Base-by-base conservation (phyloP, 37 sponge, comb jelly and placozoan species). In the Axinella damicornis region DNA sequence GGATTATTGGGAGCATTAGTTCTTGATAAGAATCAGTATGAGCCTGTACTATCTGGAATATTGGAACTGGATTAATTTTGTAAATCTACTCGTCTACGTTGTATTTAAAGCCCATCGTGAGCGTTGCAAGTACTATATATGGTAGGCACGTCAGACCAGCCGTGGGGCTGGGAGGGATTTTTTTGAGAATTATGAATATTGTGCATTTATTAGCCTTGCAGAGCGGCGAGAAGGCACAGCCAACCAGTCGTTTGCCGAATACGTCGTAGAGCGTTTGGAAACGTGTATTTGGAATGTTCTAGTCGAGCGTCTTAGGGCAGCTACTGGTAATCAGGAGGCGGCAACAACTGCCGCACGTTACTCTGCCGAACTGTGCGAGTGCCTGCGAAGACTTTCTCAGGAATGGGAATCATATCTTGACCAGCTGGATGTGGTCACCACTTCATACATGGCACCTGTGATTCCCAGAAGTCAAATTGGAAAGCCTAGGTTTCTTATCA, bases 101-200 rank as follows among this genome's bases (percentile, higher is more conserved):
- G n/a, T n/a, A n/a, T n/a, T n/a, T n/a, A n/a, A n/a, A n/a, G n/a
- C n/a, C n/a, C n/a, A n/a, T n/a, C n/a, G n/a, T n/a, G n/a, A n/a
- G n/a, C n/a, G n/a, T n/a, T n/a, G n/a, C n/a, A n/a, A n/a, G n/a
- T n/a, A n/a, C n/a, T n/a, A n/a, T n/a, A n/a, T n/a, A n/a, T n/a
- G n/a, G n/a, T n/a, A n/a, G n/a, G n/a, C n/a, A n/a, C n/a, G n/a
- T n/a, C n/a, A n/a, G n/a, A n/a, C n/a, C n/a, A n/a, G n/a, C n/a
- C n/a, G n/a, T n/a, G 71, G 81, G 86, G 79, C 4, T 86, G 86
- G 86, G 53, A 58, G 1, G 54, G 69, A 38, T 86, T 67, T 36
- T 86, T 86, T 58, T 40, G 11, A 18, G 64, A 78, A 19, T 2
- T 86, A 17, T 11, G 72, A n/a, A n/a, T n/a, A n/a, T n/a, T n/a